phyloP scores from a whole-genome alignment of 2,113 vertebrate species.

The Tetrao urogallus region DNA sequence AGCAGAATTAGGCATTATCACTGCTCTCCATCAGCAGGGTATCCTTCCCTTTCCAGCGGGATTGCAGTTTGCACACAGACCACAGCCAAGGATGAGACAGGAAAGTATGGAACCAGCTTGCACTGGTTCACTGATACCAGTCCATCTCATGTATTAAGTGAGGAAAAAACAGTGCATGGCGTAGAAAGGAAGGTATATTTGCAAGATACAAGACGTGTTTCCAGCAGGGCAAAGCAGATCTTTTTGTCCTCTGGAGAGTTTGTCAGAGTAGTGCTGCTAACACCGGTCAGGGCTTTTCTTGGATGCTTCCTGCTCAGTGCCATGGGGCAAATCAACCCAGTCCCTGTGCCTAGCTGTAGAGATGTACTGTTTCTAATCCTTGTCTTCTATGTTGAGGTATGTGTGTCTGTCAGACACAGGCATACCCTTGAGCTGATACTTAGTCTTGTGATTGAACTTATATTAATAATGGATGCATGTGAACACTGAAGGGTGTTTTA shows the following conservation, averaged over 20 bases:
- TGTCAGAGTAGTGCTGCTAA: background rate
- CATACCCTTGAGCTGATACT: background rate
- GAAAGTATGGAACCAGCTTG: background rate
- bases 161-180: background rate
- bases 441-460: background rate
- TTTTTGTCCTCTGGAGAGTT: background rate
- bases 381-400: background rate
- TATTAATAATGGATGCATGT: background rate
- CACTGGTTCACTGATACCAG: background rate
- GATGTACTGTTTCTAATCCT: background rate
- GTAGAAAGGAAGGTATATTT: background rate
- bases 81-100: background rate
- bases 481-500: background rate
- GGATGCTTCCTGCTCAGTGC: background rate
- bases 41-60: background rate
- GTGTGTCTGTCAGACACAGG: background rate
- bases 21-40: background rate
- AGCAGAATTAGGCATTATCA: background rate
- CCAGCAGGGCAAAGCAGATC: background rate
- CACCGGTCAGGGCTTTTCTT: background rate
- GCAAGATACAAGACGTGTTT: background rate
- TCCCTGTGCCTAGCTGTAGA: background rate
- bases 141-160: background rate
- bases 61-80: background rate
- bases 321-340: background rate